Evolutionary conservation across 2,113 vertebrate species (phyloP).

Genomic region (Craseonycteris thonglongyai): DNA sequence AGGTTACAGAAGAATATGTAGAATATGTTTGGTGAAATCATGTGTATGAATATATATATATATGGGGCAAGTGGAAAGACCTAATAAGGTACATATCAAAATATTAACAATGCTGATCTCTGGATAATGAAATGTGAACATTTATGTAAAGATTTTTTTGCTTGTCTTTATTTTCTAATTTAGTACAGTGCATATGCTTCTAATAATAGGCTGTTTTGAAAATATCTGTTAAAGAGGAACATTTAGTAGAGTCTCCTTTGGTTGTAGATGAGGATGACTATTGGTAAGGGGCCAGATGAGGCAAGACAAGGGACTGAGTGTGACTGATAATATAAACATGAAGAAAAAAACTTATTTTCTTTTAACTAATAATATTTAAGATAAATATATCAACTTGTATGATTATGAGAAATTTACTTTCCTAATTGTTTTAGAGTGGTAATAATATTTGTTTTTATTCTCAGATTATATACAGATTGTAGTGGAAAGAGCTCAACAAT

Average conservation of each 20-base stretch:
- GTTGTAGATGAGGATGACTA: background rate
- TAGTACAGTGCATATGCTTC: background rate
- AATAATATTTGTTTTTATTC: conserved; percentile 39
- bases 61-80: background rate
- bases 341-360: background rate
- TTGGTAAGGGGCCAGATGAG: background rate
- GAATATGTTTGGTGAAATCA: background rate
- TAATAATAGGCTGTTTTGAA: background rate
- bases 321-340: background rate
- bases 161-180: background rate
- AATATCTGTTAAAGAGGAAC: background rate
- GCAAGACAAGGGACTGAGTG: background rate
- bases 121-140: background rate
- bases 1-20: background rate
- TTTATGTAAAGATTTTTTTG: background rate
- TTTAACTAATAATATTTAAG: background rate
- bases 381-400: background rate
- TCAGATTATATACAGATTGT: conserved; percentile 12
- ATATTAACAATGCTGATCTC: background rate
- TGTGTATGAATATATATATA: background rate
- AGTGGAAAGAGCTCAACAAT: conserved; percentile 18
- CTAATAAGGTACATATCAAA: background rate
- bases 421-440: conserved; percentile 16
- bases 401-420: conserved; percentile 38
- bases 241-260: background rate